Conservation (phyloP, 2,888 invertebrate genomes). For the Lampropteryx suffumata region DNA sequence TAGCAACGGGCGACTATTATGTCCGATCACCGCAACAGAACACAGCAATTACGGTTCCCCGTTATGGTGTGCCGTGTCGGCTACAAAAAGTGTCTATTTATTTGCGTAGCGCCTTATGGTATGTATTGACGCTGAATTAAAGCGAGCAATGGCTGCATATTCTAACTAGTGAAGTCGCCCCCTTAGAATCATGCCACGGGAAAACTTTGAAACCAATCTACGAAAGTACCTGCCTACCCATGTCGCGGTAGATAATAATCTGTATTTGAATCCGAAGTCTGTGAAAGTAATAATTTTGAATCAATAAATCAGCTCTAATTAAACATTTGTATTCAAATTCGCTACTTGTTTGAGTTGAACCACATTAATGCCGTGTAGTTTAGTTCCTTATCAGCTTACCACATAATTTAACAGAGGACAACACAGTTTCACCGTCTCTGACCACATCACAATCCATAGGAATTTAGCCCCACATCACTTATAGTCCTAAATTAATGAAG, state of each 20-base stretch:
- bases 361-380: too few species aligned
- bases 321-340: too few species aligned
- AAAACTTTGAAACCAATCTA: conserved; percentile 15
- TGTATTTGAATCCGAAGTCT: not conserved
- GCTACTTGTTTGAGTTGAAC: too few species aligned
- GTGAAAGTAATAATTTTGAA: not conserved
- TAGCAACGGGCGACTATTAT: too few species aligned
- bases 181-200: conserved; percentile 3
- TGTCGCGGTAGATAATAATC: not conserved
- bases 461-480: conserved; percentile 19
- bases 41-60: too few species aligned
- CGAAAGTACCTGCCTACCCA: not conserved
- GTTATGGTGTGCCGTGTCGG: too few species aligned
- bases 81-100: too few species aligned
- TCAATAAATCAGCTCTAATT: too few species aligned
- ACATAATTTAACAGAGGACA: conserved; percentile 36
- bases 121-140: too few species aligned
- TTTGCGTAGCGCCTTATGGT: too few species aligned
- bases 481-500: conserved; percentile 1
- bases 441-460: conserved; percentile 25
- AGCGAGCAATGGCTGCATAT: too few species aligned
- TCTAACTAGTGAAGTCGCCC: not conserved
- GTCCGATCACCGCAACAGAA: too few species aligned
- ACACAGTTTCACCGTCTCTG: conserved; percentile 25
- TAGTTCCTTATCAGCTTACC: conserved; percentile 15